Evolutionary conservation across 2,888 invertebrate genomes (phyloP).

Genomic region (Sclerodermus sp.): DNA sequence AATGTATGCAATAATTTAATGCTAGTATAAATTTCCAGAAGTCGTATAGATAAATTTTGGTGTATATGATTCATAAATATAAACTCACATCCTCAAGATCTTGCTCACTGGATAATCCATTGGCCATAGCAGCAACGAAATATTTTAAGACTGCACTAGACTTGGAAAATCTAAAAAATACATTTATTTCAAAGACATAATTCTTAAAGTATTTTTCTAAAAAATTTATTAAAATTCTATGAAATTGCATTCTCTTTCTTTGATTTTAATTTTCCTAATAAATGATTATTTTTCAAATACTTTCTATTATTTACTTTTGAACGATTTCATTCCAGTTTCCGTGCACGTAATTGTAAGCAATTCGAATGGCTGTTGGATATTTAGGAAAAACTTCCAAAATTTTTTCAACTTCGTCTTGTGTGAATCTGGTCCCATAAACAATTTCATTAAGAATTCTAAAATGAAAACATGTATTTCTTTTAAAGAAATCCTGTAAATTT

Average conservation of each 20-base stretch:
- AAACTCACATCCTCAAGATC: conserved; percentile 44
- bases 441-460: conserved; percentile 44
- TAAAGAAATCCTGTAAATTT: conserved; percentile 6
- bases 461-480: too few species aligned
- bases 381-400: conserved; percentile 40
- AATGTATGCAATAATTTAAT: neutral
- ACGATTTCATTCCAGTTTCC: conserved; percentile 42
- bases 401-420: conserved; percentile 33
- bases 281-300: neutral
- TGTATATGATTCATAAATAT: neutral
- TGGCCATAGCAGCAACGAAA: conserved; percentile 39
- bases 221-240: neutral
- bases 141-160: conserved; percentile 38
- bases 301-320: conserved; percentile 28
- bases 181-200: too few species aligned
- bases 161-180: conserved; percentile 30
- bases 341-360: conserved; percentile 40
- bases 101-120: conserved; percentile 36
- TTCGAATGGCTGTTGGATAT: conserved; percentile 44
- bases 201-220: too few species aligned
- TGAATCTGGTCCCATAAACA: conserved; percentile 33
- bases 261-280: too few species aligned
- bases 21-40: too few species aligned
- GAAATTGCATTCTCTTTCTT: too few species aligned
- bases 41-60: neutral